Evolutionary conservation across 2,113 vertebrate species (phyloP).

Genomic region (Pluvialis apricaria): DNA sequence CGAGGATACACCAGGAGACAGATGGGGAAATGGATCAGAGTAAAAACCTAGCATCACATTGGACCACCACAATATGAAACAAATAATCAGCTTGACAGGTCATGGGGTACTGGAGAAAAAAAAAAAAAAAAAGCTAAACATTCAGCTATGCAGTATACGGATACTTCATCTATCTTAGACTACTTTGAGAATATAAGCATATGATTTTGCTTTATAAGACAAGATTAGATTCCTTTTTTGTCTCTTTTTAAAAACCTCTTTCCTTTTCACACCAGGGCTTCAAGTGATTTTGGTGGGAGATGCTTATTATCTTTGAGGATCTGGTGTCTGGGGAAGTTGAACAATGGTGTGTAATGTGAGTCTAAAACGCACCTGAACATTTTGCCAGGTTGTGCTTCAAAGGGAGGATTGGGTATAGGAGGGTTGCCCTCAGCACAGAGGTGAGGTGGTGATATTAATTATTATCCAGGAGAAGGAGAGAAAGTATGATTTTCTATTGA

Average conservation of each 20-base stretch:
- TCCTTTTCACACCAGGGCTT: neutral
- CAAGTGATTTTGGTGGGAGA: neutral
- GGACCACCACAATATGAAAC: neutral
- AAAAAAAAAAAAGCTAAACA: neutral
- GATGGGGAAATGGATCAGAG: neutral
- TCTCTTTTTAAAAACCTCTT: neutral
- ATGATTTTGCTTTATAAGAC: neutral
- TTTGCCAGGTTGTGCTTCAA: neutral
- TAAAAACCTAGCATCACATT: neutral
- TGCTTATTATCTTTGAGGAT: neutral
- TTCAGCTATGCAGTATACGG: neutral
- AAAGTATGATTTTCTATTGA: neutral
- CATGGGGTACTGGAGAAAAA: neutral
- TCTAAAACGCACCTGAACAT: neutral
- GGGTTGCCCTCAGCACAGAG: neutral
- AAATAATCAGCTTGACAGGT: neutral
- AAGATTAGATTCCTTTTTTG: neutral
- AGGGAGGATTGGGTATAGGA: neutral
- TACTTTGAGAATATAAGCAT: neutral
- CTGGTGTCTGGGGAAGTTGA: neutral
- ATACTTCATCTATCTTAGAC: neutral
- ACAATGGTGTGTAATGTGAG: neutral
- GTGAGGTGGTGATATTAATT: neutral
- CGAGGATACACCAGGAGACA: neutral
- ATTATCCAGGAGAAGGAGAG: neutral